These are phyloP conservation scores for Monopis laevigella DNA, from an alignment of 2,888 invertebrate species.

Conservation along the genomic window DNA sequence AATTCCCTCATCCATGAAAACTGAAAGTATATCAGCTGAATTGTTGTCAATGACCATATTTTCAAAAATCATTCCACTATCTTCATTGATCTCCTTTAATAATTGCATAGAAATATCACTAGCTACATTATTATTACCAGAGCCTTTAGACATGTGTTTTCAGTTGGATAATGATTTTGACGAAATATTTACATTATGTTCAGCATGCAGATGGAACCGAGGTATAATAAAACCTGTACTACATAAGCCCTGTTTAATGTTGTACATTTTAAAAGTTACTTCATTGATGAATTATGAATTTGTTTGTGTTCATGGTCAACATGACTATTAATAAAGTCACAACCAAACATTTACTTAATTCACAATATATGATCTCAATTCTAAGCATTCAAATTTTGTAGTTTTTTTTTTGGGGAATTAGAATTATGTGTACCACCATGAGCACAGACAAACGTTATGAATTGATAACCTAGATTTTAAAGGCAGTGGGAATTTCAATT, in stretches of 20 bases:
- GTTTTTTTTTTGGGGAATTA: background rate
- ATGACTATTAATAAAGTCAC: background rate
- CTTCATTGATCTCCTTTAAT: background rate
- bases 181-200: background rate
- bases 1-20: constrained; percentile 12
- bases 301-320: background rate
- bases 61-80: constrained; percentile 7
- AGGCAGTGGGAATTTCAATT: background rate
- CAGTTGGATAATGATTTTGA: background rate
- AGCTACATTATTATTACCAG: background rate
- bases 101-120: background rate
- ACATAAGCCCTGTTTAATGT: background rate
- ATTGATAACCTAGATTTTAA: background rate
- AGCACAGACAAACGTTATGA: background rate
- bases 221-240: background rate
- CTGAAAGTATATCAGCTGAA: constrained; percentile 11
- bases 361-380: background rate
- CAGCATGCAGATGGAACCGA: background rate
- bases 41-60: constrained; percentile 4
- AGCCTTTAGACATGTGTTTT: background rate
- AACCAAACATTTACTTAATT: background rate
- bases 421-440: background rate
- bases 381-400: too few species aligned
- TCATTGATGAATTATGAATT: background rate
- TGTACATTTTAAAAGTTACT: background rate